phyloP scores from a whole-genome alignment of 2,113 vertebrate species.

The Brienomyrus longianalis region DNA sequence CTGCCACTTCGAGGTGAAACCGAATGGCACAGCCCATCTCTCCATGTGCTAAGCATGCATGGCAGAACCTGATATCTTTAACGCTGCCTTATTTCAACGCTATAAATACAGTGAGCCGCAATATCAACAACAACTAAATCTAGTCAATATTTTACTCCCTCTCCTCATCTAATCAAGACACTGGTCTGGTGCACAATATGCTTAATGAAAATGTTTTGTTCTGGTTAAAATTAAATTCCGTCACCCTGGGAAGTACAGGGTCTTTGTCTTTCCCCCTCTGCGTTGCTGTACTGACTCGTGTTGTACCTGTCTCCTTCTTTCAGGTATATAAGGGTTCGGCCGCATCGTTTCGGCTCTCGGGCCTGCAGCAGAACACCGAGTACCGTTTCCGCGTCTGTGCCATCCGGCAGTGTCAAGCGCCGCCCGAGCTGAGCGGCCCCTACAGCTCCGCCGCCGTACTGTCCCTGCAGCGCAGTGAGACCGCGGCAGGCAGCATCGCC shows the following conservation, averaged over 20 bases:
- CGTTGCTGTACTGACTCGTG: background rate
- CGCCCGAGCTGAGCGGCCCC: constrained; percentile 76
- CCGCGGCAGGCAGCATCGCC: constrained; percentile 39
- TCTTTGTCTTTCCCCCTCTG: background rate
- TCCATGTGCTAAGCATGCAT: background rate
- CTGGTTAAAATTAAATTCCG: background rate
- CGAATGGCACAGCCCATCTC: background rate
- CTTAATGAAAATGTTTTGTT: background rate
- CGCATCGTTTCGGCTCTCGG: constrained; percentile 72
- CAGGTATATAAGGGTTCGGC: constrained; percentile 82
- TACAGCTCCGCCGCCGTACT: constrained; percentile 82
- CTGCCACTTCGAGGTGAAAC: background rate
- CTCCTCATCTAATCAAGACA: background rate
- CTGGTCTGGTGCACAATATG: background rate
- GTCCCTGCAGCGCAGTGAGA: constrained; percentile 73
- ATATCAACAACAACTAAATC: background rate
- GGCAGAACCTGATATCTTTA: background rate
- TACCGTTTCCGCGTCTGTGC: constrained; percentile 87
- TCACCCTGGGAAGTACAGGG: background rate
- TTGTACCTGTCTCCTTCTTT: background rate
- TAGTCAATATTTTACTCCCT: background rate
- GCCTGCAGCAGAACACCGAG: constrained; percentile 80
- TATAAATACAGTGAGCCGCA: background rate
- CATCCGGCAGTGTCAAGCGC: constrained; percentile 85
- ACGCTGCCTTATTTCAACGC: too few species aligned